phyloP scores from a whole-genome alignment of 2,797 vertebrate genomes.

The Pelodytes ibericus region DNA sequence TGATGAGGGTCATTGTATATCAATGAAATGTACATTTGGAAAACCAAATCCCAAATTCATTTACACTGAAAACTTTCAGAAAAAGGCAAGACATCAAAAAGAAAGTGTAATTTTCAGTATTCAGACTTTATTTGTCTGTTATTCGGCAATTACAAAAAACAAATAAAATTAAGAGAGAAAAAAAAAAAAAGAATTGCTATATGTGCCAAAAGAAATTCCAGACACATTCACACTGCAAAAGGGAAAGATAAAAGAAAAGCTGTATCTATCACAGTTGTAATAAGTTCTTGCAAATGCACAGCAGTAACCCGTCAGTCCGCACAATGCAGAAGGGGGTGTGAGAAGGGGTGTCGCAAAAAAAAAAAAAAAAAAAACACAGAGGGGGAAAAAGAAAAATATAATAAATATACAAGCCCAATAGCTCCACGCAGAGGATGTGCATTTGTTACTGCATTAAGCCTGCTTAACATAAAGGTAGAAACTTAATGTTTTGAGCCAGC shows the following conservation, averaged over 20 bases:
- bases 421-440: constrained; percentile 17
- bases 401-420: constrained; percentile 50
- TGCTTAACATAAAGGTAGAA: background rate
- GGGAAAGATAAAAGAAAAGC: constrained; percentile 3
- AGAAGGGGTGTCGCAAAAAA: constrained; percentile 7
- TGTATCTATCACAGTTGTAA: background rate
- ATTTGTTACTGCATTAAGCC: constrained; percentile 23
- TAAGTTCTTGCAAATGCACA: background rate
- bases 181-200: constrained; percentile 10
- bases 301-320: constrained; percentile 12
- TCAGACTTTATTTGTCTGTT: constrained; percentile 52
- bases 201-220: background rate
- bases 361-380: constrained; percentile 15
- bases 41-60: no score
- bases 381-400: constrained; percentile 16
- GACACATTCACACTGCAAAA: constrained; percentile 38
- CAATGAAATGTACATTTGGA: no score
- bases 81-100: background rate
- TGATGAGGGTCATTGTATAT: no score
- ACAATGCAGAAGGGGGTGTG: constrained; percentile 4
- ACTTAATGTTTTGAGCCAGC: background rate
- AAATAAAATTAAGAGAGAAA: constrained; percentile 10
- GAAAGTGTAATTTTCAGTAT: background rate
- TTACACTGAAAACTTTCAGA: no score
- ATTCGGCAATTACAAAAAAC: constrained; percentile 22